Evolutionary conservation across 2,113 vertebrate genomes (phyloP).

Genomic region (Azemiops feae): DNA sequence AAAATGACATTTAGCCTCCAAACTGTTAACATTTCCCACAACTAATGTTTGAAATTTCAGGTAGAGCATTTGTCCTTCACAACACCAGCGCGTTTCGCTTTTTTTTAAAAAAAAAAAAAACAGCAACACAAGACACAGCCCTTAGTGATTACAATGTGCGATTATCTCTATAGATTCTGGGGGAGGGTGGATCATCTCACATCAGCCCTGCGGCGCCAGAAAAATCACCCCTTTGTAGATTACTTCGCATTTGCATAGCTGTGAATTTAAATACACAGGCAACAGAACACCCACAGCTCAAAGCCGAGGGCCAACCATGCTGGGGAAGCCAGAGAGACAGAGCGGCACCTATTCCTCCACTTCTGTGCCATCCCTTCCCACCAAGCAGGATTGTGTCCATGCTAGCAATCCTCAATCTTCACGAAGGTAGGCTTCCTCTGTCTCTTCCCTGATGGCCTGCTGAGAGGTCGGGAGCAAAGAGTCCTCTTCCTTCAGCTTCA

Average conservation of each 20-base stretch:
- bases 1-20: background rate
- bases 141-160: conserved; percentile 35
- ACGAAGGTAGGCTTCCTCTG: conserved; percentile 75
- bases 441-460: conserved; percentile 18
- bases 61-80: background rate
- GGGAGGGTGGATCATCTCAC: background rate
- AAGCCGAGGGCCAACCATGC: background rate
- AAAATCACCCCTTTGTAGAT: conserved; percentile 12
- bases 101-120: background rate
- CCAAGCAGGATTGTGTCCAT: background rate
- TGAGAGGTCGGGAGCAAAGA: conserved; percentile 19
- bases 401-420: conserved; percentile 68
- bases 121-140: background rate
- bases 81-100: background rate
- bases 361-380: background rate
- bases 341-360: background rate
- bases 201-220: background rate
- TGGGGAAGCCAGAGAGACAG: conserved; percentile 21
- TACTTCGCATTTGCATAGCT: conserved; percentile 58
- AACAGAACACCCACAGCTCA: background rate
- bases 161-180: background rate
- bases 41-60: background rate
- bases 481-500: conserved; percentile 55
- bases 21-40: background rate
- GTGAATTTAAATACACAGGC: conserved; percentile 47